Evolutionary conservation across 2,113 vertebrate genomes (phyloP).

Genomic region (Hyaena hyaena): DNA sequence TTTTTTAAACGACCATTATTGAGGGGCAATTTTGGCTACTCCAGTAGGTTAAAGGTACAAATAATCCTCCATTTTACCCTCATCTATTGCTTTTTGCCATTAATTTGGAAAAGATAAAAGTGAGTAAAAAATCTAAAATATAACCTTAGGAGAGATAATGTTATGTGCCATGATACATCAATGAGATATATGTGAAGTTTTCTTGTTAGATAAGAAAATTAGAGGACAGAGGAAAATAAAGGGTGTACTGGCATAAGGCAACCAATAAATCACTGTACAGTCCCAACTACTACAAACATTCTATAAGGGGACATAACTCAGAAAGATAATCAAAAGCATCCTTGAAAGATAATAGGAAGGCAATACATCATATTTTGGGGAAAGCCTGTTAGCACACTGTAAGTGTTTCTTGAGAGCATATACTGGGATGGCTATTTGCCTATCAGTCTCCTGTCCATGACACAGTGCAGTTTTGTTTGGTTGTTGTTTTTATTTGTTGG

Average conservation of each 20-base stretch:
- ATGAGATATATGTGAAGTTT: neutral
- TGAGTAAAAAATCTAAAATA: constrained; percentile 8
- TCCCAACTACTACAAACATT: neutral
- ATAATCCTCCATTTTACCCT: neutral
- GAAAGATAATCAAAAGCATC: neutral
- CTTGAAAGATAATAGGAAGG: neutral
- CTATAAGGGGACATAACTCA: neutral
- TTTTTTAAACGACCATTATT: neutral
- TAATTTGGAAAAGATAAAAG: neutral
- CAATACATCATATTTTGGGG: neutral
- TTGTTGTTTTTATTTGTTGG: neutral
- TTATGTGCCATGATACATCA: neutral
- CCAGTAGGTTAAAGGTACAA: neutral
- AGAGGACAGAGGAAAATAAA: neutral
- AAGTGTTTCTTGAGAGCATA: neutral
- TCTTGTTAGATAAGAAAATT: neutral
- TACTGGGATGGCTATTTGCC: neutral
- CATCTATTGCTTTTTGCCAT: neutral
- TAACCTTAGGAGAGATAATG: neutral
- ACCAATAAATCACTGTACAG: neutral
- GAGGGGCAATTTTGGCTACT: neutral
- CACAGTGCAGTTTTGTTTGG: neutral
- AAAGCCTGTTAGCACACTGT: neutral
- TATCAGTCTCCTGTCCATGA: neutral
- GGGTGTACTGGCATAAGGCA: neutral